These are phyloP conservation scores for Paramacrobiotus metropolitanus DNA, from an alignment of 1,140 invertebrate species.

Conservation along the genomic window DNA sequence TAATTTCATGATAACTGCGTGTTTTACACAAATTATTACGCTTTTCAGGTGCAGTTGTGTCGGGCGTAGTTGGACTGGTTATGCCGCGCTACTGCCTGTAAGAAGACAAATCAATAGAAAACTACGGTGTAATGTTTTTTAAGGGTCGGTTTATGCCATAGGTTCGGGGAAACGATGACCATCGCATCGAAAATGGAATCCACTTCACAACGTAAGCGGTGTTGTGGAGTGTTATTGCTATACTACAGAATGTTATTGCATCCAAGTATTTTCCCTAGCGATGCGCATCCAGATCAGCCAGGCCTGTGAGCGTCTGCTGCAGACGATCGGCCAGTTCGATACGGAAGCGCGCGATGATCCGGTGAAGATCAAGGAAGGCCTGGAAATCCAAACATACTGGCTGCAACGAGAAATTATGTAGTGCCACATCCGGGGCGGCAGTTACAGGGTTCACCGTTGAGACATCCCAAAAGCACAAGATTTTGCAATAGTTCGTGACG, in stretches of 20 bases:
- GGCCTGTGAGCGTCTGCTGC: background rate
- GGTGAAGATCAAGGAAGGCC: background rate
- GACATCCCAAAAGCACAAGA: too few relatives aligned
- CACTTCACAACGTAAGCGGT: background rate
- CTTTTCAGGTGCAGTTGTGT: background rate
- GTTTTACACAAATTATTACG: too few relatives aligned
- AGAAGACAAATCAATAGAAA: too few relatives aligned
- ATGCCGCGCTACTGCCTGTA: slow-evolving; percentile 3
- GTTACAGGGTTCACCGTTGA: too few relatives aligned
- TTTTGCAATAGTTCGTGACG: too few relatives aligned
- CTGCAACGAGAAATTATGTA: background rate
- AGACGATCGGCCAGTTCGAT: background rate
- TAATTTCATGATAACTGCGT: too few relatives aligned
- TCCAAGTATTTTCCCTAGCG: background rate
- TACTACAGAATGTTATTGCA: background rate
- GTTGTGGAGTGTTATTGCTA: background rate
- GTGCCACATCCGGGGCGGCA: too few relatives aligned
- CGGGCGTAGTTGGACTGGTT: background rate
- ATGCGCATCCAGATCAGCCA: slow-evolving; percentile 2
- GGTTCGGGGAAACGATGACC: slow-evolving; percentile 9
- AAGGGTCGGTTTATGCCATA: too few relatives aligned
- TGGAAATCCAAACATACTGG: background rate
- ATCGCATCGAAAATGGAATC: slow-evolving; percentile 16
- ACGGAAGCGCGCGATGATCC: background rate
- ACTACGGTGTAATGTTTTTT: too few relatives aligned